These are phyloP conservation scores for Salmo trutta DNA, from an alignment of 2,797 vertebrate species.

Conservation along the genomic window DNA sequence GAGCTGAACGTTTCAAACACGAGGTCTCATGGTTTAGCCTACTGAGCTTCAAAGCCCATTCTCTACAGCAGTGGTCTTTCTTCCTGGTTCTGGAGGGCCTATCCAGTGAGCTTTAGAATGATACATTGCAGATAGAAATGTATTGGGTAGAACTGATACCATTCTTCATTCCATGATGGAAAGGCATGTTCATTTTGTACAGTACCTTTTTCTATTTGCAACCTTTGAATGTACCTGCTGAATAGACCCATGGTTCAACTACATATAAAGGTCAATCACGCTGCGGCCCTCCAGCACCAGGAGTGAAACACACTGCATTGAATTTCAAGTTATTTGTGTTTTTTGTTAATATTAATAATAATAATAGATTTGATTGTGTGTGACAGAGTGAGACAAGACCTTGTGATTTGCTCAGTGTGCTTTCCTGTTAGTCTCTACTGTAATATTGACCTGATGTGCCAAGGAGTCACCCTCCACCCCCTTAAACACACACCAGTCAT, in stretches of 20 bases:
- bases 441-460: conserved; percentile 26
- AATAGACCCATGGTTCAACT: too few relatives aligned
- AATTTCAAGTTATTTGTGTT: conserved; percentile 50
- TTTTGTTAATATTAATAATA: conserved; percentile 26
- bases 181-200: too few relatives aligned
- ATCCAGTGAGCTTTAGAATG: neutral
- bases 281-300: conserved; percentile 43
- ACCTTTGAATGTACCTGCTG: neutral
- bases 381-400: conserved; percentile 50
- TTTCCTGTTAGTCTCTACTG: conserved; percentile 21
- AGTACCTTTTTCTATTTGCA: neutral
- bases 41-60: conserved; percentile 50
- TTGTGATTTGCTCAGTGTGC: conserved; percentile 21
- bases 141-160: neutral
- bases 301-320: conserved; percentile 48
- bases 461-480: conserved; percentile 7
- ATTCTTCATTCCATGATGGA: too few relatives aligned
- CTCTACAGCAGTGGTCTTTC: conserved; percentile 39
- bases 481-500: conserved; percentile 7
- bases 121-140: neutral
- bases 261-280: conserved; percentile 2
- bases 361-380: conserved; percentile 38
- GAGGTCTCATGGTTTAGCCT: conserved; percentile 43
- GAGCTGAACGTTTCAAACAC: conserved; percentile 38
- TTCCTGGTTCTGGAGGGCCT: conserved; percentile 53